Base-by-base conservation (phyloP, 2,113 vertebrate species). In the Alexandromys fortis region DNA sequence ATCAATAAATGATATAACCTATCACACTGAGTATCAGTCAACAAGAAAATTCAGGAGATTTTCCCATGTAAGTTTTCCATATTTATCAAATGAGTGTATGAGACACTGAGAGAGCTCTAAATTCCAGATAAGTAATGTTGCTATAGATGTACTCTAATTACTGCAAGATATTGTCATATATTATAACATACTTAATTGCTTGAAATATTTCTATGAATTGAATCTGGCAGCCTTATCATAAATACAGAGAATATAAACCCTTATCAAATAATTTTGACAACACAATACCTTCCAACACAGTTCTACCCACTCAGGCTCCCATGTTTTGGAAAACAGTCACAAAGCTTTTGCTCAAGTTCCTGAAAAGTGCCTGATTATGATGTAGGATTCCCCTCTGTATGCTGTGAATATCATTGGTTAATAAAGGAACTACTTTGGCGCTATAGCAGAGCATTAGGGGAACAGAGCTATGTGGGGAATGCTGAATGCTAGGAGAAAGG, bases 21-120 rank as follows among this genome's bases (percentile, higher is more conserved):
- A 73, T 52, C 87, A 45, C 5, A 35, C 14, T 93, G 67, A 89
- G 0, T 45, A 89, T 12, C 33, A 86, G 58, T 65, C 7, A 42
- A 72, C 82, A 30, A 28, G 65, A 94, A 95, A 85, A 90, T 90
- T 70, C 22, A 70, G 65, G 6, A 68, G 65, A 90, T 35, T 75
- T 9, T 42, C 5, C 11, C 9, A 7, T 42, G 3, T 14, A 49
- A 3, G 2, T 55, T 75, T 93, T 22, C 45, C 19, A 70, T 76
- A 83, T 91, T 86, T 91, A 91, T 5, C 63, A 86, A 91, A 52
- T 86, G 38, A 38, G 72, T 90, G 68, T 55, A 77, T 6, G 26
- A 5, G 33, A 86, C 2, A 65, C 3, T 6, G 19, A 79, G 16
- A 77, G 45, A 21, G 33, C 89, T 78, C 78, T 95, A 78, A 86